Evolutionary conservation across 2,888 invertebrate species (phyloP), one percentile per base, ranked within the genome.

Genomic region (Pheosia tremula): DNA sequence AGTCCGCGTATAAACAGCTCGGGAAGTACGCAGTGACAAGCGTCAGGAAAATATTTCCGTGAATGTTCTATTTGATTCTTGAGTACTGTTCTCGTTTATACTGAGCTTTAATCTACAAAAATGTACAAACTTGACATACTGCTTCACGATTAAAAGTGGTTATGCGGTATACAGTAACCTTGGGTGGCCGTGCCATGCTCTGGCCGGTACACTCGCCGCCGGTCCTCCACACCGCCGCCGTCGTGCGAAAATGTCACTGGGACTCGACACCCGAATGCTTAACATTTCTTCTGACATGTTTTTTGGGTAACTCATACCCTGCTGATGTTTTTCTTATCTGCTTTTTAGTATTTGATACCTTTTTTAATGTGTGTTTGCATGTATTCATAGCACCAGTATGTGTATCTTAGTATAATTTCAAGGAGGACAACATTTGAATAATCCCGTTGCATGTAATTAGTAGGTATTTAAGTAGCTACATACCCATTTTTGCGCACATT

Each of bases 161-260:
- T 38, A 37, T 79, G 77, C 76, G 79, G 73, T 72, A 64, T 66
- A 56, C 10, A 43, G 68, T 78, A 81, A 80, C 88, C 86, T 85
- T 87, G 86, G 80, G 73, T 76, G 74, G 61, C 78, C 78, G 89
- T 87, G 81, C 87, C 90, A 80, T 72, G 85, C 86, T 78, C 86
- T 65, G 80, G 59, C 84, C 76, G 89, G 84, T 80, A 88, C 88
- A 72, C 70, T 67, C 70, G 64, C 69, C 69, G 64, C 69, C 64
- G 71, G 67, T 66, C 73, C 68, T 68, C 71, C 64, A 66, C 71
- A 24, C 24, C 24, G 24, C 10, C 52, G 52, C 9, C 9, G 62
- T 66, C 76, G 72, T 74, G 78, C 66, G 75, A 77, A 81, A 81
- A 80, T 80, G 78, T 74, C 77, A 76, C 71, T 64, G 57, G 59